phyloP scores from a whole-genome alignment of 2,888 invertebrate species.

The Lutraria lutraria region DNA sequence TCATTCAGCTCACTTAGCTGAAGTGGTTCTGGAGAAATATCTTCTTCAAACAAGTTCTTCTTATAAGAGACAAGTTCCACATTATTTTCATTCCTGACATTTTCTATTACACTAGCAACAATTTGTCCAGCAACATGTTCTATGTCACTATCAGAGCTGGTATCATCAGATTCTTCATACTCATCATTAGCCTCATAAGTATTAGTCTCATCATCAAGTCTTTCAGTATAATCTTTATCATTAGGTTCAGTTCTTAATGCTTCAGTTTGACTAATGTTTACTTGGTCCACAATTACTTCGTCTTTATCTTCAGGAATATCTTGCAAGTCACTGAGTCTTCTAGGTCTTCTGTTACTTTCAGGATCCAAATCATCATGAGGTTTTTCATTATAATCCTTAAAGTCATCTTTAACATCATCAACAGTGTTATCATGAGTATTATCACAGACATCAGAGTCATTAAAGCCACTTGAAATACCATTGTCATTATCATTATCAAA shows the following conservation, averaged over 20 bases:
- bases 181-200: background rate
- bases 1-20: background rate
- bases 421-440: background rate
- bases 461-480: background rate
- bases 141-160: background rate
- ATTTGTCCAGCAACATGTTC: slow-evolving; percentile 27
- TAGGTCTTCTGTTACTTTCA: background rate
- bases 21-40: background rate
- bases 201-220: background rate
- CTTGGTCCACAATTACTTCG: background rate
- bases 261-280: background rate
- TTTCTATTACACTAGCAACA: slow-evolving; percentile 43
- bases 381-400: slow-evolving; percentile 10
- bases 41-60: background rate
- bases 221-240: background rate
- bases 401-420: background rate
- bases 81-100: slow-evolving; percentile 29
- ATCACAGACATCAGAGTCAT: slow-evolving; percentile 2
- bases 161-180: background rate
- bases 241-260: background rate
- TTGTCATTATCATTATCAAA: background rate
- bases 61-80: background rate
- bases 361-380: background rate
- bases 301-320: slow-evolving; percentile 28
- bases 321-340: background rate